Conservation (phyloP, 30 jellyfish, hydroid and myxozoan species). For the Catostylus mosaicus region DNA sequence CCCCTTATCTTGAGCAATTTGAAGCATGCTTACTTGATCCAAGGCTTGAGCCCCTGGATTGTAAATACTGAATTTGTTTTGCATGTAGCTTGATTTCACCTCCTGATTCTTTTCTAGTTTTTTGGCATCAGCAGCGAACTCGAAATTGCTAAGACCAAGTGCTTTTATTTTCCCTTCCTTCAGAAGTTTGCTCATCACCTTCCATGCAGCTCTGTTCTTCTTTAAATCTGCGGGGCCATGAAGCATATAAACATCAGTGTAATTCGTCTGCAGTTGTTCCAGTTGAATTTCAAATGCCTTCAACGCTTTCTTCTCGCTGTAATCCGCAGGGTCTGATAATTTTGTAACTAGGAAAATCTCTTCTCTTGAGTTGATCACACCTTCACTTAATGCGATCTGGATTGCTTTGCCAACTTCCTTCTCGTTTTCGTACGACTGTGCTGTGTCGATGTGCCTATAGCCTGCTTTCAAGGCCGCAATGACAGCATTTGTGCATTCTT, state of each 20-base stretch:
- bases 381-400: conserved; percentile 48
- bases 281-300: conserved; percentile 32
- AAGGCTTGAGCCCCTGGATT: conserved; percentile 62
- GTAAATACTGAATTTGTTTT: conserved; percentile 64
- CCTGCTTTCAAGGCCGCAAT: conserved; percentile 73
- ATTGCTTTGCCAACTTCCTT: conserved; percentile 58
- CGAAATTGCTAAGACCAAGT: conserved; percentile 73
- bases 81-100: conserved; percentile 56
- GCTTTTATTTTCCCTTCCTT: conserved; percentile 59
- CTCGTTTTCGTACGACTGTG: conserved; percentile 73
- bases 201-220: conserved; percentile 69
- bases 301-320: conserved; percentile 24
- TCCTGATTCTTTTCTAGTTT: conserved; percentile 34
- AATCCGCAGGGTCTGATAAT: conserved; percentile 42
- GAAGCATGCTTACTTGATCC: conserved; percentile 49
- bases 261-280: conserved; percentile 18
- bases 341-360: conserved; percentile 68
- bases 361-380: conserved; percentile 64
- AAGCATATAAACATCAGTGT: conserved; percentile 62
- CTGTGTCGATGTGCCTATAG: conserved; percentile 78
- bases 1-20: conserved; percentile 31
- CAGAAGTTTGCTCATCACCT: conserved; percentile 32
- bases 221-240: conserved; percentile 63
- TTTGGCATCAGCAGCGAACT: conserved; percentile 10
- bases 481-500: conserved; percentile 69